These are phyloP conservation scores for Salticus scenicus DNA, from an alignment of 2,888 invertebrate species.

Conservation along the genomic window DNA sequence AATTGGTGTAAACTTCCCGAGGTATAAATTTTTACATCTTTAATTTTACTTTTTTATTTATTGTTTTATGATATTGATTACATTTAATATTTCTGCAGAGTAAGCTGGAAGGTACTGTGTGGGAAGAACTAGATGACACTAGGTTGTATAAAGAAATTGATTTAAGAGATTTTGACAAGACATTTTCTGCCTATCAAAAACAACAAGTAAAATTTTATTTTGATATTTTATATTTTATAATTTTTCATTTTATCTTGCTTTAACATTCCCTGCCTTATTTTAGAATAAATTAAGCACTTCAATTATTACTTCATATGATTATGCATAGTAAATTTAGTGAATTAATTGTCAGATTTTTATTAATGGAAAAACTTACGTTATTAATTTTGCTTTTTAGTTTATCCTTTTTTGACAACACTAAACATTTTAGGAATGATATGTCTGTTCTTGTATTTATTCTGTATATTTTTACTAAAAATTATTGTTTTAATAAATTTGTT, in stretches of 20 bases:
- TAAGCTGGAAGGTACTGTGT: slow-evolving; percentile 93
- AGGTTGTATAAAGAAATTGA: slow-evolving; percentile 94
- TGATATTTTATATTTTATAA: not conserved
- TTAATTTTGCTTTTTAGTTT: too few relatives aligned
- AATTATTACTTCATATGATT: not conserved
- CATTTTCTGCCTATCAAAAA: slow-evolving; percentile 87
- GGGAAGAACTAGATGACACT: slow-evolving; percentile 94
- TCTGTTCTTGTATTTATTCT: too few relatives aligned
- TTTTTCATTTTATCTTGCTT: not conserved
- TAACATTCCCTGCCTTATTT: not conserved
- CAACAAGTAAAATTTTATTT: slow-evolving; percentile 62
- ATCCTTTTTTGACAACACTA: too few relatives aligned
- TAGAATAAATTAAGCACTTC: not conserved
- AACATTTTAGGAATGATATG: too few relatives aligned
- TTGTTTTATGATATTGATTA: not conserved
- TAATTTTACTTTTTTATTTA: not conserved
- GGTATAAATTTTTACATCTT: slow-evolving; percentile 72
- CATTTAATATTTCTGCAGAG: slow-evolving; percentile 76
- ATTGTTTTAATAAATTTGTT: too few relatives aligned
- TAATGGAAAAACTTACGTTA: too few relatives aligned
- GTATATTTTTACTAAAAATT: too few relatives aligned
- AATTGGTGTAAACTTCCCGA: slow-evolving; percentile 98
- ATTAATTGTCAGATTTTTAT: too few relatives aligned
- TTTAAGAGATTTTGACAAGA: slow-evolving; percentile 90
- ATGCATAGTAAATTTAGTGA: not conserved